Base-by-base conservation (phyloP, 2,113 vertebrate genomes). In the Grallaria varia region DNA sequence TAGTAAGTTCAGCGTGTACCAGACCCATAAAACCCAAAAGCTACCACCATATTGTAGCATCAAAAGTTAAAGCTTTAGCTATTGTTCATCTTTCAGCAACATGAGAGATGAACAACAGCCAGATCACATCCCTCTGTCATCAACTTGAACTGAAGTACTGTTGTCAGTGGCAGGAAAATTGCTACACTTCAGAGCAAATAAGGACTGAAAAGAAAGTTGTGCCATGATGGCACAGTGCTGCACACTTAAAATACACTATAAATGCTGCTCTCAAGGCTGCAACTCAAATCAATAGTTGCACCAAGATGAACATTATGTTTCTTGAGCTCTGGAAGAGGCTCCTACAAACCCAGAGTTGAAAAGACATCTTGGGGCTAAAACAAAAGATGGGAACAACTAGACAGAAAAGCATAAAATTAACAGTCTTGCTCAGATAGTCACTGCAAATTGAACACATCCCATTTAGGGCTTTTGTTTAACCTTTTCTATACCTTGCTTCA, bases 131-230 rank as follows among this genome's bases (percentile, higher is more conserved):
- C 85, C 66, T 95, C 91, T 95, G 68, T 91, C 84, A 94, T 94
- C 85, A 90, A 33, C 91, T 52, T 74, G 67, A 90, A n/a, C 84
- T 78, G 90, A 96, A 95, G 86, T 31, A 82, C 49, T 92, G 49
- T 85, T 95, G 89, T 91, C 83, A 87, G 59, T 90, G 76, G 89
- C 73, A 97, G 60, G 84, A 95, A 97, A 97, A 96, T 94, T 85
- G 93, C 84, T 92, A 25, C 35, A 67, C 96, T 97, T 97, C 60
- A 75, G 71, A 73, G 59, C 58, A 96, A 94, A 93, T 62, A 93
- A 87, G 84, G 85, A 83, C 28, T 86, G 50, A 87, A 94, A 89
- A 58, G 66, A 94, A 94, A 84, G 68, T 62, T 76, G 58, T 95
- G 64, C 86, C 66, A 77, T 9, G 73, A 91, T 52, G 64, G 83